These are phyloP conservation scores for Pristionchus mayeri DNA, from an alignment of 2,888 invertebrate genomes.

Conservation along the genomic window DNA sequence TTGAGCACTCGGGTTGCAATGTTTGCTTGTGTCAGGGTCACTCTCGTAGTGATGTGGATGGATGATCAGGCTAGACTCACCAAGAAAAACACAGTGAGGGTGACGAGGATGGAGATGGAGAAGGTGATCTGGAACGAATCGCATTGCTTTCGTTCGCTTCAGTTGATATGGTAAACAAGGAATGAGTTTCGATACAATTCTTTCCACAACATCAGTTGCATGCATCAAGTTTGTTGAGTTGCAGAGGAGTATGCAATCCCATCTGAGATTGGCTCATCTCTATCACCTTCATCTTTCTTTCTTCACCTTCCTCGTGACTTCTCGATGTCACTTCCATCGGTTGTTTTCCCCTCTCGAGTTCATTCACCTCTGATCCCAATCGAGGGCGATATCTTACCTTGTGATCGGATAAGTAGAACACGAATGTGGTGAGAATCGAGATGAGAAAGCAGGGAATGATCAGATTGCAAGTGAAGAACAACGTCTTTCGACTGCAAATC, in stretches of 20 bases:
- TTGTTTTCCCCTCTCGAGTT: conserved; percentile 6
- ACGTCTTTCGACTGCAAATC: conserved; percentile 69
- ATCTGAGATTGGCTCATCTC: no score
- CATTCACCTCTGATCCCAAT: conserved; percentile 14
- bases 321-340: not conserved
- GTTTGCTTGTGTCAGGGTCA: no score
- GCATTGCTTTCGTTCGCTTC: no score
- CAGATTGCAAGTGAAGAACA: conserved; percentile 75
- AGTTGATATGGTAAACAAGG: no score
- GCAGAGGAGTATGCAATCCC: no score
- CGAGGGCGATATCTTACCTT: conserved; percentile 56
- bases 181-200: no score
- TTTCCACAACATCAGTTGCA: no score
- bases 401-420: conserved; percentile 76
- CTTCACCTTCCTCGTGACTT: no score
- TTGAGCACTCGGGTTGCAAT: no score
- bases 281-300: no score
- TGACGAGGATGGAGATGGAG: conserved; percentile 76
- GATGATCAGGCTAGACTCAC: conserved; percentile 58
- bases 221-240: no score
- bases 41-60: no score
- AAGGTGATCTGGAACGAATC: conserved; percentile 74
- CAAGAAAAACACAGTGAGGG: conserved; percentile 76
- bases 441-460: conserved; percentile 76
- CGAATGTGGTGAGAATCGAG: conserved; percentile 75